A percentile compares a stretch with the other conserved stretches of the same genome.
Conservation (phyloP, 2,113 vertebrate genomes). For the Oenanthe melanoleuca region DNA sequence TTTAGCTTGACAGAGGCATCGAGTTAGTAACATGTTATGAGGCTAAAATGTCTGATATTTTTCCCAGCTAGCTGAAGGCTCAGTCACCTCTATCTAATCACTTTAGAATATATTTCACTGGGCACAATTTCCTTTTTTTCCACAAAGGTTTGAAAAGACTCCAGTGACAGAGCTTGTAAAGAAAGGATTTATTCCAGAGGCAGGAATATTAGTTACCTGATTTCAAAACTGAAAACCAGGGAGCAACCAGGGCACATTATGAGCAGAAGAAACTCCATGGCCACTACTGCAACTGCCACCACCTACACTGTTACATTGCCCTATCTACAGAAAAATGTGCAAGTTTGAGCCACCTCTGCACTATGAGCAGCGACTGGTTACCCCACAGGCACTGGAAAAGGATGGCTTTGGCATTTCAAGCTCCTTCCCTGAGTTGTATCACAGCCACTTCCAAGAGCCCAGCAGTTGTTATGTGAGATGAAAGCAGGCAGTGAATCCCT, state of each 20-base stretch:
- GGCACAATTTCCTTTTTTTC: neutral
- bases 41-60: neutral
- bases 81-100: neutral
- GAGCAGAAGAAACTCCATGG: neutral
- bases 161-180: neutral
- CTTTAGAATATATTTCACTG: neutral
- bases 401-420: neutral
- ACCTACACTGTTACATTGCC: neutral
- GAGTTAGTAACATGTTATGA: neutral
- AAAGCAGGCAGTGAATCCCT: neutral
- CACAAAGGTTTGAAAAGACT: neutral
- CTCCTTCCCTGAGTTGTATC: rapidly evolving
- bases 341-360: neutral
- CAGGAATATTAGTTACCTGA: neutral
- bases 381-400: neutral
- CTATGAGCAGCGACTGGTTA: neutral
- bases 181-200: neutral
- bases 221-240: neutral
- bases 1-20: neutral
- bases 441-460: neutral
- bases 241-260: neutral
- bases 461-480: neutral
- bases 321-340: neutral
- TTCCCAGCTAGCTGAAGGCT: neutral
- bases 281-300: neutral